A percentile compares a stretch with the other conserved stretches of the same genome.
Evolutionary conservation across 2,888 invertebrate genomes (phyloP).

Genomic region (Tridacna crocea): DNA sequence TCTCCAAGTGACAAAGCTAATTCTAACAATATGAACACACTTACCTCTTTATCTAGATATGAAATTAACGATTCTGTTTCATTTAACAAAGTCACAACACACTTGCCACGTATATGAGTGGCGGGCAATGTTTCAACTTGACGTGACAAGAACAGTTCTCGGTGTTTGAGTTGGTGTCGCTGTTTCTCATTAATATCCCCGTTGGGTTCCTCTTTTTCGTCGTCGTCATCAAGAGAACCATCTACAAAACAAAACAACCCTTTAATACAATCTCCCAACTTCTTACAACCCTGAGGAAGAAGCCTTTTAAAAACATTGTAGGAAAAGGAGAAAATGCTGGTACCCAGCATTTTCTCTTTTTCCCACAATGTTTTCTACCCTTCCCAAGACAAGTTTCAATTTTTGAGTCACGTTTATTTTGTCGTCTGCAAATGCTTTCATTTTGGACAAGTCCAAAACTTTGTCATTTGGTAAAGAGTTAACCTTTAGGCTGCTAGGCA

Average conservation of each 20-base stretch:
- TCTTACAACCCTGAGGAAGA: too few species aligned
- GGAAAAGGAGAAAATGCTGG: too few species aligned
- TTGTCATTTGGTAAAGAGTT: too few species aligned
- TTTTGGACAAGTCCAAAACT: too few species aligned
- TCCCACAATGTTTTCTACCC: too few species aligned
- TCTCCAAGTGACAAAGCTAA: too few species aligned
- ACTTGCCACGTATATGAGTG: conserved; percentile 99
- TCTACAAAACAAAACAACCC: conserved; percentile 23
- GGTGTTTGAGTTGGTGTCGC: conserved; percentile 97
- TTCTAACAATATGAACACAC: background rate
- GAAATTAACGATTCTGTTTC: conserved; percentile 98
- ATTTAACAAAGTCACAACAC: conserved; percentile 98
- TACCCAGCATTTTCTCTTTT: too few species aligned
- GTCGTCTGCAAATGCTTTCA: too few species aligned
- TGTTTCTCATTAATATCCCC: conserved; percentile 86
- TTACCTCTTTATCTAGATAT: conserved; percentile 97
- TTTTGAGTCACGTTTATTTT: too few species aligned
- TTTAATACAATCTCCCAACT: background rate
- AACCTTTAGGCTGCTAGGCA: too few species aligned
- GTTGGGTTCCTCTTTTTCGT: conserved; percentile 84
- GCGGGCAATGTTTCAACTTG: conserved; percentile 98
- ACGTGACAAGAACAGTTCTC: conserved; percentile 98
- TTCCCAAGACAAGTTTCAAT: too few species aligned
- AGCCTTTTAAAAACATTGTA: too few species aligned
- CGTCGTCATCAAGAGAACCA: conserved; percentile 63